A percentile compares a stretch with the other conserved stretches of the same genome.
Evolutionary conservation across 1,140 invertebrate species (phyloP).

Genomic region (Dryas iulia): DNA sequence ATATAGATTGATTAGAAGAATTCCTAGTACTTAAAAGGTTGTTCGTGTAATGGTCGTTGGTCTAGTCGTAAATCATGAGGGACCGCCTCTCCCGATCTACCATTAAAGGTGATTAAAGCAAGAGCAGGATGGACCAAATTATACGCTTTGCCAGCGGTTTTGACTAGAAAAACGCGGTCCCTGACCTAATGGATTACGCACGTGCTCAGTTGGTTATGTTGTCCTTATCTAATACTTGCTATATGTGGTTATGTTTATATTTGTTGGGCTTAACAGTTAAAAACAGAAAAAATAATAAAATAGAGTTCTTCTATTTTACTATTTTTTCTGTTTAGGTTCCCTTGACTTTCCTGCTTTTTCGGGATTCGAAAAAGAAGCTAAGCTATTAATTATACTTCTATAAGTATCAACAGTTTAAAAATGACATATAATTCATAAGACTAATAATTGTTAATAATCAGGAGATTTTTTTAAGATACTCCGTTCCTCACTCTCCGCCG

Average conservation of each 20-base stretch:
- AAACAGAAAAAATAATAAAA: too few species aligned
- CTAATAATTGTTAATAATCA: too few species aligned
- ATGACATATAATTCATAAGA: too few species aligned
- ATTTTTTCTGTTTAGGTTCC: too few species aligned
- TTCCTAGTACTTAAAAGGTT: background rate
- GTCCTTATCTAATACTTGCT: background rate
- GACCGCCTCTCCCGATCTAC: slow-evolving; percentile 46
- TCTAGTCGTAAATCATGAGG: slow-evolving; percentile 27
- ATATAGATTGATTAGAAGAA: background rate
- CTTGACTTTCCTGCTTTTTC: too few species aligned
- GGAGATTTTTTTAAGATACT: too few species aligned
- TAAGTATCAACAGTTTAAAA: too few species aligned
- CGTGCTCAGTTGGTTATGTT: slow-evolving; percentile 9
- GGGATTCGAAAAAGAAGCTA: too few species aligned
- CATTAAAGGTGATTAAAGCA: slow-evolving; percentile 67
- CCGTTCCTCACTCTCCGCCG: too few species aligned
- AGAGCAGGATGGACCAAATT: slow-evolving; percentile 70
- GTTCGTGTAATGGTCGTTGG: slow-evolving; percentile 1
- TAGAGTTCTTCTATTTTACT: too few species aligned
- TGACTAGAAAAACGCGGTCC: slow-evolving; percentile 29
- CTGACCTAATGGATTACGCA: slow-evolving; percentile 23
- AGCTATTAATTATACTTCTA: too few species aligned
- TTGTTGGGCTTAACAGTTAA: too few species aligned
- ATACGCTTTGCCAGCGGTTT: slow-evolving; percentile 48
- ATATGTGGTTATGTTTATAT: background rate